Evolutionary conservation across 2,888 invertebrate species (phyloP), one percentile per base, ranked within the genome.

Genomic region (Meandrusa payeni): DNA sequence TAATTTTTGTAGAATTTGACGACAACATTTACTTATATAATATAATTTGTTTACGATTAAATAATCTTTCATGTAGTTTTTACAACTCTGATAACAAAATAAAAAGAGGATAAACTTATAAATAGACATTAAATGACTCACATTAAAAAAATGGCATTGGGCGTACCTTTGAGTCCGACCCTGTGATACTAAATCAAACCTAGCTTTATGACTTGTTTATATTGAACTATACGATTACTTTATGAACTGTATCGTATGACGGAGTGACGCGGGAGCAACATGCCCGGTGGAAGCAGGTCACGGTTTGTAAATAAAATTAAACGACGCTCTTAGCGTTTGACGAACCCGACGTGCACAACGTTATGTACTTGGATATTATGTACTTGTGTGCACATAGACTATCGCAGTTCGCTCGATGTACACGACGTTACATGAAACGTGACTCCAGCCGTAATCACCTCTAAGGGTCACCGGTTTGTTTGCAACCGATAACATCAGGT

Each of bases 301-400:
- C 64, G 76, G 70, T 72, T 70, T 60, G 61, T 53, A 63, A 67
- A 71, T 57, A 63, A 63, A 55, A 56, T n/a, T 54, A 47, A 51
- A 54, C 41, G 45, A 47, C 43, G 44, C 57, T 59, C 50, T n/a
- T 15, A 51, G 47, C 46, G 41, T 50, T 49, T 51, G 48, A 44
- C 43, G 41, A 32, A 53, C 20, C 15, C 5, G 4, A 28, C 9
- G 13, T 9, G 5, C 9, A 17, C 29, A 13, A 13, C 12, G 28
- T 24, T 9, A 3, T 24, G 9, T 4, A 9, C 7, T 7, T 9
- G 7, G 9, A 13, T 10, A 15, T 13, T 36, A 26, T 37, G 17
- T 19, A 15, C n/a, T 11, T 37, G 3, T 19, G 11, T 17, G 11
- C 2, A 36, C 3, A 17, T 11, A 19, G 5, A 37, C 24, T 27